A percentile compares a stretch with the other conserved stretches of the same genome.
Conservation (phyloP, 1,140 invertebrate species). For the Pentalonia nigronervosa region DNA sequence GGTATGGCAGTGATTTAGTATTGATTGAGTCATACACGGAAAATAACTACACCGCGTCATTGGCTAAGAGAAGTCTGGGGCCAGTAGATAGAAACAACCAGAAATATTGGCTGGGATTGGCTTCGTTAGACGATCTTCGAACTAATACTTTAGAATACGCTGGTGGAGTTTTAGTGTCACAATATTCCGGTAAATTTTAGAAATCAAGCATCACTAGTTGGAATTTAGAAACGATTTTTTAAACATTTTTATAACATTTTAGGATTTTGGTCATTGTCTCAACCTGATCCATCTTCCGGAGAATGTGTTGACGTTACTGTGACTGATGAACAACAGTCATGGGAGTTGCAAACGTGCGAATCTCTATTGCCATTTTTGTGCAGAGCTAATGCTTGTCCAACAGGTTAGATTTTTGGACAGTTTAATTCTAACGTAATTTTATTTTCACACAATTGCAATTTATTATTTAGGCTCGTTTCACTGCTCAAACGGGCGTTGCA, state of each 20-base stretch:
- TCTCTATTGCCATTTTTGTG: conserved; percentile 94
- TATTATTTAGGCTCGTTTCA: conserved; percentile 78
- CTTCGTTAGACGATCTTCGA: conserved; percentile 87
- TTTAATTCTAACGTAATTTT: not conserved
- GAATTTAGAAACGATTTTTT: not conserved
- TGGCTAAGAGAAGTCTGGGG: conserved; percentile 71
- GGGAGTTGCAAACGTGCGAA: conserved; percentile 93
- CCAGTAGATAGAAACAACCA: conserved; percentile 68
- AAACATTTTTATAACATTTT: conserved; percentile 52
- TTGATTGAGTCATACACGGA: conserved; percentile 87
- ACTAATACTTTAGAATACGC: conserved; percentile 94
- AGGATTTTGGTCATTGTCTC: conserved; percentile 87
- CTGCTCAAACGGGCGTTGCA: conserved; percentile 90
- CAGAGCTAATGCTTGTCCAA: conserved; percentile 86
- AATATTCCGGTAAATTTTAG: conserved; percentile 78
- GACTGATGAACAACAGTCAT: conserved; percentile 81
- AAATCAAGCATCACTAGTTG: not conserved
- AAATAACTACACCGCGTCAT: conserved; percentile 86
- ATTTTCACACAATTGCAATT: conserved; percentile 57
- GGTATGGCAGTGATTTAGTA: conserved; percentile 92
- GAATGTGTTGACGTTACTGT: conserved; percentile 86
- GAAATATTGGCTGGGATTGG: conserved; percentile 87
- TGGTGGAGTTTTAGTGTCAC: conserved; percentile 86
- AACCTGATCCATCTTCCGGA: conserved; percentile 84
- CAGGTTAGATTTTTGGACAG: conserved; percentile 67